These are phyloP conservation scores for Cetoscarus ocellatus DNA, from an alignment of 2,797 vertebrate genomes.

Conservation along the genomic window DNA sequence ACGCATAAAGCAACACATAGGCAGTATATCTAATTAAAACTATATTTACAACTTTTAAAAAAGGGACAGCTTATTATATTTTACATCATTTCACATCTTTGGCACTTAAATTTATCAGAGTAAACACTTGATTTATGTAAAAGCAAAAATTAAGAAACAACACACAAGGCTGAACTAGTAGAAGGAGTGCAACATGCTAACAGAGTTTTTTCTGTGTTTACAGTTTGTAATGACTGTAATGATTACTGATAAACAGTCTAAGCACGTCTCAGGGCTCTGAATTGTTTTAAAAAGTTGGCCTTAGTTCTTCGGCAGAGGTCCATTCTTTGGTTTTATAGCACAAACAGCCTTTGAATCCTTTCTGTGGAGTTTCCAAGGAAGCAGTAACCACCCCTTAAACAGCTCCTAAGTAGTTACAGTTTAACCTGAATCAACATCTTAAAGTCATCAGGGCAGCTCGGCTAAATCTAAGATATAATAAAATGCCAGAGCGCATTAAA, in stretches of 20 bases:
- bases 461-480: conserved; percentile 13
- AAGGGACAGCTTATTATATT: neutral
- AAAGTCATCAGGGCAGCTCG: conserved; percentile 4
- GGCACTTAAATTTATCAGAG: conserved; percentile 12
- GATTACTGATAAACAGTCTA: conserved; percentile 10
- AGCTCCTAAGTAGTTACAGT: conserved; percentile 19
- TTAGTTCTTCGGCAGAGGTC: neutral
- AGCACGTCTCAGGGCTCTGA: neutral
- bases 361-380: conserved; percentile 3
- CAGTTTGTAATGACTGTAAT: neutral
- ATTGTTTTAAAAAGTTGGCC: conserved; percentile 2
- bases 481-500: conserved; percentile 12
- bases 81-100: conserved; percentile 19
- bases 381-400: neutral
- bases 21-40: conserved; percentile 2
- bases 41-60: conserved; percentile 38
- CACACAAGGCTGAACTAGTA: conserved; percentile 13
- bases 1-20: conserved; percentile 10
- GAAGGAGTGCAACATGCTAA: conserved; percentile 30
- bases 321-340: conserved; percentile 11
- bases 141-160: neutral
- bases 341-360: conserved; percentile 6
- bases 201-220: conserved; percentile 4
- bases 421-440: conserved; percentile 5
- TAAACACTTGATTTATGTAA: conserved; percentile 11